These are phyloP conservation scores for Dorcus hopei DNA, from an alignment of 2,888 invertebrate species.

Conservation along the genomic window DNA sequence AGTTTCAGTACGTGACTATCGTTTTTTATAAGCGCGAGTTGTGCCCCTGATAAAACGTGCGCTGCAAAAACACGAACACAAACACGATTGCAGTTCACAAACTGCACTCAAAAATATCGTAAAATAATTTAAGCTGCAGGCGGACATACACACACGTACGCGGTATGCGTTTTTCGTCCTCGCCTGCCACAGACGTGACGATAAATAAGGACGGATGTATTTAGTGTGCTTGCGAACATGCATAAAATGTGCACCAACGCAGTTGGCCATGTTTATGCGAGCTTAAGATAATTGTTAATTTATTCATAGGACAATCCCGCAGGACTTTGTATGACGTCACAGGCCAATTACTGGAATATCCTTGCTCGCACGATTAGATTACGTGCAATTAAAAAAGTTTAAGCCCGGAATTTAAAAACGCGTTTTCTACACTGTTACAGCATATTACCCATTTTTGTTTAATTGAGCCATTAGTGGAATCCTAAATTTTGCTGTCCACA, in stretches of 20 bases:
- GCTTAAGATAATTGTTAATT: slow-evolving; percentile 45
- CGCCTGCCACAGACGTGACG: not conserved
- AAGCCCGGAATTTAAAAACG: slow-evolving; percentile 40
- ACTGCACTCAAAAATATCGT: slow-evolving; percentile 1
- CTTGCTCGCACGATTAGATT: slow-evolving; percentile 40
- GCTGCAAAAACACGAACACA: not conserved
- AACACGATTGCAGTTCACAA: not conserved
- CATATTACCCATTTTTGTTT: not conserved
- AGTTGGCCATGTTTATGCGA: slow-evolving; percentile 31
- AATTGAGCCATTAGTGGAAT: too few relatives aligned
- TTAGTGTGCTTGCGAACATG: not conserved
- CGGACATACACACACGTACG: too few relatives aligned
- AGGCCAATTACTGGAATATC: slow-evolving; percentile 39
- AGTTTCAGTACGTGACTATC: not conserved
- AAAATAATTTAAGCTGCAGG: not conserved
- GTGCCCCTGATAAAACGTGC: not conserved
- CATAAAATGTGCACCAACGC: slow-evolving; percentile 20
- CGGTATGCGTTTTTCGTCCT: too few relatives aligned
- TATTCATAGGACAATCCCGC: slow-evolving; percentile 41
- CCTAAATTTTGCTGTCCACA: too few relatives aligned
- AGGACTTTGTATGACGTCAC: slow-evolving; percentile 38
- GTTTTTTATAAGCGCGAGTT: not conserved
- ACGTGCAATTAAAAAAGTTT: slow-evolving; percentile 41
- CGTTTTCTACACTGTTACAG: slow-evolving; percentile 29
- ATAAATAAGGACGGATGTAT: not conserved